A percentile compares a stretch with the other conserved stretches of the same genome.
Evolutionary conservation across 2,888 invertebrate species (phyloP).

Genomic region (Cryptocephalus primarius): DNA sequence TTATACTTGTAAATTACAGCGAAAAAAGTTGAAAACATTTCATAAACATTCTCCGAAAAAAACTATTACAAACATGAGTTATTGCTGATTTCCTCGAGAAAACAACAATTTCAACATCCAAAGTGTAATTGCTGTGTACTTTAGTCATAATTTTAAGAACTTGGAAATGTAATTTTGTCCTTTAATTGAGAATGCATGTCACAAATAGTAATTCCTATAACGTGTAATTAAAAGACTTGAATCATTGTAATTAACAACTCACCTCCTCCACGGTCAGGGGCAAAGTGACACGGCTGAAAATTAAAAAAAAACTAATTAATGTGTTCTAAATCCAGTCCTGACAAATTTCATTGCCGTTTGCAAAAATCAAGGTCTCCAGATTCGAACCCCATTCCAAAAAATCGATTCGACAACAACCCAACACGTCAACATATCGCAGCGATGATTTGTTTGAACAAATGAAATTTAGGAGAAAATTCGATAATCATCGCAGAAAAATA

Average conservation of each 20-base stretch:
- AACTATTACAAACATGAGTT: no score
- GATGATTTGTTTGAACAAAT: constrained; percentile 11
- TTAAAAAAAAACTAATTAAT: no score
- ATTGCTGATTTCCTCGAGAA: no score
- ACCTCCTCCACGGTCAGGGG: constrained; percentile 97
- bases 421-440: constrained; percentile 2
- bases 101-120: no score
- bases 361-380: constrained; percentile 10
- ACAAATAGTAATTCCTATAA: constrained; percentile 4
- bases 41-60: no score
- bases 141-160: no score
- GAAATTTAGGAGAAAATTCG: neutral
- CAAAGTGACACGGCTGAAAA: constrained; percentile 84
- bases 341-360: constrained; percentile 17
- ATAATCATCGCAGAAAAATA: constrained; percentile 3
- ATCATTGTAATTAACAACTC: constrained; percentile 36
- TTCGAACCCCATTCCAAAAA: neutral
- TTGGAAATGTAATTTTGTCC: neutral
- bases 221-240: constrained; percentile 2
- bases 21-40: no score
- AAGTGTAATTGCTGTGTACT: no score
- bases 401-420: neutral
- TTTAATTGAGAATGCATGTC: constrained; percentile 11
- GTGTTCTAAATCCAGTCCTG: constrained; percentile 6
- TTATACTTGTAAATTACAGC: no score